phyloP scores from a whole-genome alignment of 2,888 invertebrate species.

The Rhagonycha lutea region DNA sequence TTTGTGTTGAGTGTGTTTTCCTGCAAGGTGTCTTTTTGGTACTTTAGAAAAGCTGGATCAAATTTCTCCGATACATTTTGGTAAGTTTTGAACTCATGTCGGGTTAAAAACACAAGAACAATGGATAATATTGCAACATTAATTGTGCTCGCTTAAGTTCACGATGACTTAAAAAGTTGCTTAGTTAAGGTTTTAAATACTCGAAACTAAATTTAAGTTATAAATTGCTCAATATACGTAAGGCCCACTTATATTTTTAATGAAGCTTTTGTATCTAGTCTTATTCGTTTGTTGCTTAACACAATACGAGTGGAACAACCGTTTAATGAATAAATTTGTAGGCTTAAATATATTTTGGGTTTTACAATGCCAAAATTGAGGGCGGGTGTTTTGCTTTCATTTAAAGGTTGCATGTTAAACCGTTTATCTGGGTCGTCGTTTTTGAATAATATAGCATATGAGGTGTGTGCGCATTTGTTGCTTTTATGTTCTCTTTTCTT shows the following conservation, averaged over 20 bases:
- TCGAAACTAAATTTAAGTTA: background rate
- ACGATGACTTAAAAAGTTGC: background rate
- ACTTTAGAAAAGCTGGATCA: slow-evolving; percentile 16
- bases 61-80: slow-evolving; percentile 9
- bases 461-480: background rate
- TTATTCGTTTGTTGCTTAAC: background rate
- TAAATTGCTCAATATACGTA: background rate
- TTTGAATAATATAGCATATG: background rate
- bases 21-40: background rate
- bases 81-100: slow-evolving; percentile 5
- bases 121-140: background rate
- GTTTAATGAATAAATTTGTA: background rate
- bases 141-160: background rate
- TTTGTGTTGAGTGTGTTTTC: background rate
- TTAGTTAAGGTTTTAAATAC: background rate
- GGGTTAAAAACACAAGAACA: background rate
- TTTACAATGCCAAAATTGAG: background rate
- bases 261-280: background rate
- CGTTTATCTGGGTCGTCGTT: background rate
- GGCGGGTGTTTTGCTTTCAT: background rate
- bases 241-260: background rate
- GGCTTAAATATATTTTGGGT: background rate
- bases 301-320: background rate
- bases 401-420: background rate
- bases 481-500: background rate